Evolutionary conservation across 2,113 vertebrate species (phyloP).

Genomic region (cattle (Bos taurus)): DNA sequence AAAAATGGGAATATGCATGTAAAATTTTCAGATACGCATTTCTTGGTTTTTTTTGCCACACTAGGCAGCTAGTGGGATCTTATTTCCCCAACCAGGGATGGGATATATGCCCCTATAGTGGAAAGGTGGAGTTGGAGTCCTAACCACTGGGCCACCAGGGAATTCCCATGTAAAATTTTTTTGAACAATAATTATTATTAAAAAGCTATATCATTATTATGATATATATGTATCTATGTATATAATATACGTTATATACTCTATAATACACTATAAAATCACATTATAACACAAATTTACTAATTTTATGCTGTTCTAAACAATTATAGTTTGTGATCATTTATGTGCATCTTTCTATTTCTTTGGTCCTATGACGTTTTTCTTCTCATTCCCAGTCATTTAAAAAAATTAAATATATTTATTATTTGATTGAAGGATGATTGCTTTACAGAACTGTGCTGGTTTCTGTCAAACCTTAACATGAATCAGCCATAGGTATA

Average conservation of each 20-base stretch:
- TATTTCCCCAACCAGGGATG: background rate
- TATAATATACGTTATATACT: background rate
- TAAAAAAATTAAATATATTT: background rate
- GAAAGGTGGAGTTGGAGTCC: background rate
- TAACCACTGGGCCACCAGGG: background rate
- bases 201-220: background rate
- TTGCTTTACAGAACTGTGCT: background rate
- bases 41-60: background rate
- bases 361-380: background rate
- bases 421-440: background rate
- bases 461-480: background rate
- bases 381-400: background rate
- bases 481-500: background rate
- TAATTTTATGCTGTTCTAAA: background rate
- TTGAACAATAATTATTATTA: background rate
- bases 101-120: background rate
- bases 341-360: background rate
- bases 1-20: background rate
- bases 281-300: background rate
- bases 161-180: background rate
- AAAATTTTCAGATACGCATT: background rate
- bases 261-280: background rate
- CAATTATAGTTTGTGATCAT: background rate
- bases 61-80: background rate
- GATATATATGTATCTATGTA: background rate